A percentile compares a stretch with the other conserved stretches of the same genome.
Evolutionary conservation across 2,888 invertebrate species (phyloP).

Genomic region (Synanthedon tipuliformis): DNA sequence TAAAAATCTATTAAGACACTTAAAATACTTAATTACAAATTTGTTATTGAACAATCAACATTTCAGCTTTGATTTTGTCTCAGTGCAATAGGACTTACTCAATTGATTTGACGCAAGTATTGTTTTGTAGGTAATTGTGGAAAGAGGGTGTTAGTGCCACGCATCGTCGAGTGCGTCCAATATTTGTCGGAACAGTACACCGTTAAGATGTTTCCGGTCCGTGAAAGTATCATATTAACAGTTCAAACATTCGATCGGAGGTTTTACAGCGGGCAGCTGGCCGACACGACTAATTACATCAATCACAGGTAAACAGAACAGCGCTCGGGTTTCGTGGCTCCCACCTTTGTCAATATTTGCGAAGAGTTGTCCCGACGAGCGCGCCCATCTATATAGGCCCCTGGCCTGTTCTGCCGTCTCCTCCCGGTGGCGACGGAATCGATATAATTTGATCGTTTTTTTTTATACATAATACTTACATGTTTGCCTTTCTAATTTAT

Average conservation of each 20-base stretch:
- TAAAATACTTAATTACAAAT: too few species aligned
- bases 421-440: too few species aligned
- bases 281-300: conserved; percentile 70
- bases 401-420: background rate
- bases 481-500: too few species aligned
- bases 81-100: conserved; percentile 1
- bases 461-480: too few species aligned
- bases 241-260: conserved; percentile 47
- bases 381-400: background rate
- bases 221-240: conserved; percentile 62
- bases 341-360: conserved; percentile 69
- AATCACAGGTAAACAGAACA: conserved; percentile 62
- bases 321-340: conserved; percentile 56
- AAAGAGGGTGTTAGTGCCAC: conserved; percentile 33
- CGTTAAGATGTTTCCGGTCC: conserved; percentile 62
- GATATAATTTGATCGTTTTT: too few species aligned
- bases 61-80: background rate
- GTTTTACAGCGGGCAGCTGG: conserved; percentile 54
- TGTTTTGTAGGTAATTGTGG: conserved; percentile 1
- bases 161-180: conserved; percentile 60
- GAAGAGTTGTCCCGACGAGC: conserved; percentile 21
- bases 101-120: conserved; percentile 6
- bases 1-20: too few species aligned
- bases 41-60: background rate
- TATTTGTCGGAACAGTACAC: conserved; percentile 61